Conservation (phyloP, 2,113 vertebrate species). For the Ptychochromis oligacanthus region DNA sequence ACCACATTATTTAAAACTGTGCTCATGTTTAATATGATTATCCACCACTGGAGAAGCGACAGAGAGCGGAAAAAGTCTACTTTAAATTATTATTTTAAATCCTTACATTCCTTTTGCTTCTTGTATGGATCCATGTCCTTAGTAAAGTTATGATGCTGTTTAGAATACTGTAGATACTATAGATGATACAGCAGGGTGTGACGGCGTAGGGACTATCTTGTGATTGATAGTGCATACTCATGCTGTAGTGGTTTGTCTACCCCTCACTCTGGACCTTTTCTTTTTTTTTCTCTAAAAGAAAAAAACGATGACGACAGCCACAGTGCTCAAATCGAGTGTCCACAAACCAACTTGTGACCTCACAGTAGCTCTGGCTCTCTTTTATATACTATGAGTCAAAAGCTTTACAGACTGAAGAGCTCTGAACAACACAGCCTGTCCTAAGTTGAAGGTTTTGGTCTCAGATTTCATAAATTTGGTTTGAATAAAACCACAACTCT, state of each 20-base stretch:
- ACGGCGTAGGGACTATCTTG: neutral
- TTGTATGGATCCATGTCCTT: no score
- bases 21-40: no score
- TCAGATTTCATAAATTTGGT: neutral
- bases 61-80: no score
- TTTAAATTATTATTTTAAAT: no score
- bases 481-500: rapidly evolving
- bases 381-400: neutral
- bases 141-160: neutral
- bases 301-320: neutral
- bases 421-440: neutral
- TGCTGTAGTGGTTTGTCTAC: no score
- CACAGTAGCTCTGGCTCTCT: neutral
- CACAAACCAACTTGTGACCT: neutral
- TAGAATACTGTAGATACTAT: neutral
- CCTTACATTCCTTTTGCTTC: no score
- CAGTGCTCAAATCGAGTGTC: neutral
- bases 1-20: no score
- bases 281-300: no score
- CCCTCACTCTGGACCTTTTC: no score
- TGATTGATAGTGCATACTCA: no score
- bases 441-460: neutral
- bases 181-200: neutral
- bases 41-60: no score
- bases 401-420: neutral